Evolutionary conservation across 2,113 vertebrate species (phyloP).

Genomic region (Pygoscelis adeliae): DNA sequence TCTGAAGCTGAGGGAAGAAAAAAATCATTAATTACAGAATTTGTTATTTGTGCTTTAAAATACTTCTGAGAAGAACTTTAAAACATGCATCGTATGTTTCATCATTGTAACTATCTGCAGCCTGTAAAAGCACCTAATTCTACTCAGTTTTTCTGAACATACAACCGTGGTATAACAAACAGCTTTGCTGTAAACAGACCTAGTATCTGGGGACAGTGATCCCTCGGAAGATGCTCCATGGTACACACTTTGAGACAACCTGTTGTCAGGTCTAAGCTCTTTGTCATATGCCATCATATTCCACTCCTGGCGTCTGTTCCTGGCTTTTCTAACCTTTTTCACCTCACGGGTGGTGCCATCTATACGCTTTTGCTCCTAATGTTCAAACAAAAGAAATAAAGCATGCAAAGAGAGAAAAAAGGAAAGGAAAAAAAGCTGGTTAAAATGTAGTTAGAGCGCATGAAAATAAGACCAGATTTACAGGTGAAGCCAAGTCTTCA

Average conservation of each 20-base stretch:
- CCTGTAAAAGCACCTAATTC: not conserved
- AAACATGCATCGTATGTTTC: not conserved
- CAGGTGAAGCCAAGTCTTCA: slow-evolving; percentile 16
- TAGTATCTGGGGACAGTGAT: slow-evolving; percentile 96
- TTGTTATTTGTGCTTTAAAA: not conserved
- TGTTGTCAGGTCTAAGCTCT: slow-evolving; percentile 96
- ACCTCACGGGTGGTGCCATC: slow-evolving; percentile 97
- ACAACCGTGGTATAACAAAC: slow-evolving; percentile 19
- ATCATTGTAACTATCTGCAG: not conserved
- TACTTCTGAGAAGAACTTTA: not conserved
- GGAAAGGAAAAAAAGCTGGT: slow-evolving; percentile 73
- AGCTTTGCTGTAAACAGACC: slow-evolving; percentile 77
- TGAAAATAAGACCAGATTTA: slow-evolving; percentile 40
- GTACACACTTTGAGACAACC: slow-evolving; percentile 91
- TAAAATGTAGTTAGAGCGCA: slow-evolving; percentile 70
- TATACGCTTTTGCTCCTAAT: slow-evolving; percentile 93
- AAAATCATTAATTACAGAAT: not conserved
- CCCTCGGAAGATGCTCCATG: slow-evolving; percentile 93
- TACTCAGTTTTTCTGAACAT: not conserved
- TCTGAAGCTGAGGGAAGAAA: not conserved
- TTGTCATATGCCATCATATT: slow-evolving; percentile 99
- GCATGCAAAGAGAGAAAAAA: slow-evolving; percentile 74
- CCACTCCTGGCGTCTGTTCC: slow-evolving; percentile 98
- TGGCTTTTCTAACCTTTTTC: slow-evolving; percentile 98
- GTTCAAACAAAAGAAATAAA: slow-evolving; percentile 72